Conservation (phyloP, 2,113 vertebrate species). For the Panthera uncia region DNA sequence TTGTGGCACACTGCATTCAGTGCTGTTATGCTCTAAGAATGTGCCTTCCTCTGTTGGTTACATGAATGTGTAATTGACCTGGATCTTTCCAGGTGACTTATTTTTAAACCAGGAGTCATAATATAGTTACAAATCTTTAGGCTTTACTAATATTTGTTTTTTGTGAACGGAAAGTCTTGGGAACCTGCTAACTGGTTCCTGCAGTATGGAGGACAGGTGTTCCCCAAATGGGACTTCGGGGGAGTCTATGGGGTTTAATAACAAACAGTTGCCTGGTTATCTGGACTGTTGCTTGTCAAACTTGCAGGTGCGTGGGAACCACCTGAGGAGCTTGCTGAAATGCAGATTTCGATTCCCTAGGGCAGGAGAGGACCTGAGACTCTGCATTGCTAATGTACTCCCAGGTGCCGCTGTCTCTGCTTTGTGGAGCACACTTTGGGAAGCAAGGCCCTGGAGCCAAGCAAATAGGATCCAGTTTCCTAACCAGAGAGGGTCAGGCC, state of each 20-base stretch:
- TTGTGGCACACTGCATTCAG: neutral
- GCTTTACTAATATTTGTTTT: constrained; percentile 8
- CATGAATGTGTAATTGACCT: neutral
- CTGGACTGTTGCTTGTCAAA: neutral
- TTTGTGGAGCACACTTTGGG: neutral
- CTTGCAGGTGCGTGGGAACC: neutral
- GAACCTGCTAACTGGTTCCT: neutral
- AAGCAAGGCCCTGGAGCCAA: neutral
- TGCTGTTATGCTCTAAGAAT: neutral
- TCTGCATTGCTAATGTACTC: neutral
- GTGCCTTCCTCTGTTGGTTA: neutral
- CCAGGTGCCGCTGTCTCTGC: neutral
- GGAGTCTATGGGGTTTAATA: neutral
- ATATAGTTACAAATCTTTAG: neutral
- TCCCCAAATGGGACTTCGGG: neutral
- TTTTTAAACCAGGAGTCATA: neutral
- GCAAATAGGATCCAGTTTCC: neutral
- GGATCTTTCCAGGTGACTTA: neutral
- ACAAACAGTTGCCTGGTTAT: neutral
- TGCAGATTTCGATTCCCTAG: neutral
- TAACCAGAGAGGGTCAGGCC: neutral
- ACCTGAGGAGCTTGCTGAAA: neutral
- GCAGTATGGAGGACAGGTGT: neutral
- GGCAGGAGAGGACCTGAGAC: neutral
- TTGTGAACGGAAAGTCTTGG: neutral